Evolutionary conservation across 2,888 invertebrate genomes (phyloP).

Genomic region (Smittia sp.): DNA sequence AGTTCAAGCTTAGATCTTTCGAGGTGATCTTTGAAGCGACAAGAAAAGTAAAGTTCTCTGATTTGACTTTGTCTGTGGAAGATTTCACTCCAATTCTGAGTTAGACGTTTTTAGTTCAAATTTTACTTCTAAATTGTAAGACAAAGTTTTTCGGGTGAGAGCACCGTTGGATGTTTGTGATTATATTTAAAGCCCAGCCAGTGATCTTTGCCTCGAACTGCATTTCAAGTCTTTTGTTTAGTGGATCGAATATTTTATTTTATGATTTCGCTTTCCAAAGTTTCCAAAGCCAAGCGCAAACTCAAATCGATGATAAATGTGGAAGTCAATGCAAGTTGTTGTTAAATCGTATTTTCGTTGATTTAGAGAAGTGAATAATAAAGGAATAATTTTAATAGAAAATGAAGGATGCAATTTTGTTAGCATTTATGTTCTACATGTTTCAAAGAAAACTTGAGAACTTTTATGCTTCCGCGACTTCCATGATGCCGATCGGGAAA

Average conservation of each 20-base stretch:
- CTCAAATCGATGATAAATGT: neutral
- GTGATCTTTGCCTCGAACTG: neutral
- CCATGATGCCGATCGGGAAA: too few relatives aligned
- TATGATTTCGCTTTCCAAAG: neutral
- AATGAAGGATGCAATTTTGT: too few relatives aligned
- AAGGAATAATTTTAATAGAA: neutral
- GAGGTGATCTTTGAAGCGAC: neutral
- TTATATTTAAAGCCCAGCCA: neutral
- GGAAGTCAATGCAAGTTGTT: neutral
- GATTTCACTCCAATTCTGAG: neutral
- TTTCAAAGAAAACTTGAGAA: too few relatives aligned
- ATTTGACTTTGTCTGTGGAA: neutral
- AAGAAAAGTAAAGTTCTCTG: neutral
- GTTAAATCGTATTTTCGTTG: neutral
- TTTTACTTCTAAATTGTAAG: neutral
- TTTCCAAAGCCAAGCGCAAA: neutral
- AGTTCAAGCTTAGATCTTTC: neutral
- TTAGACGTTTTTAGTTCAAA: conserved; percentile 4
- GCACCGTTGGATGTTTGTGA: neutral
- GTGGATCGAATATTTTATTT: neutral
- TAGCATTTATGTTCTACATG: too few relatives aligned
- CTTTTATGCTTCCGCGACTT: too few relatives aligned
- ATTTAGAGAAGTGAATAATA: neutral
- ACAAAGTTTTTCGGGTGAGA: neutral
- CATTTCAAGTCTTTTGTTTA: neutral